phyloP scores from a whole-genome alignment of 2,113 vertebrate species.

The Daubentonia madagascariensis region DNA sequence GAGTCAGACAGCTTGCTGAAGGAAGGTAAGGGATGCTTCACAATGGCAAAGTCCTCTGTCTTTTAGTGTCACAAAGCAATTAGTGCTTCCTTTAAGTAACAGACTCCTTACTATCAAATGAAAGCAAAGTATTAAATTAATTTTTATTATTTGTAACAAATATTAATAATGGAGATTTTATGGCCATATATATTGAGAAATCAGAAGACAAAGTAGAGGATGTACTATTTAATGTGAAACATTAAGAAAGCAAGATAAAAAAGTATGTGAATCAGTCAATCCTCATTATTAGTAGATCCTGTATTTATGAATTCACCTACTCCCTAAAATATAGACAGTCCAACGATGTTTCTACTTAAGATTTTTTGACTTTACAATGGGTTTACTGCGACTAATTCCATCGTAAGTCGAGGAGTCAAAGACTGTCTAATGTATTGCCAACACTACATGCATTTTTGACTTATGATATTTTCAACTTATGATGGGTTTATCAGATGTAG shows the following conservation, averaged over 20 bases:
- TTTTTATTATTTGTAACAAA: background rate
- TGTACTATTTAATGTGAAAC: background rate
- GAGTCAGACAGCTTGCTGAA: background rate
- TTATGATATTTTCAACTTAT: background rate
- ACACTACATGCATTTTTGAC: background rate
- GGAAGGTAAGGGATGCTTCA: background rate
- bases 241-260: background rate
- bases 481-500: background rate
- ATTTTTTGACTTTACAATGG: background rate
- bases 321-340: background rate
- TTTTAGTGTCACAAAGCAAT: background rate
- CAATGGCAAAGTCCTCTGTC: background rate
- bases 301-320: background rate
- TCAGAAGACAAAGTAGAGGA: background rate
- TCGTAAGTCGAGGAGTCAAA: background rate
- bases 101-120: background rate
- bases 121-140: background rate
- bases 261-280: background rate
- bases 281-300: background rate
- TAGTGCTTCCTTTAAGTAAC: background rate
- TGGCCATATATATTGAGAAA: background rate
- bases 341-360: background rate
- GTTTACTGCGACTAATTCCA: background rate
- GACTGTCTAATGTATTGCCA: background rate
- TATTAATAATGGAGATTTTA: background rate